Conservation (phyloP, 2,888 invertebrate species). For the Biston stratarius region DNA sequence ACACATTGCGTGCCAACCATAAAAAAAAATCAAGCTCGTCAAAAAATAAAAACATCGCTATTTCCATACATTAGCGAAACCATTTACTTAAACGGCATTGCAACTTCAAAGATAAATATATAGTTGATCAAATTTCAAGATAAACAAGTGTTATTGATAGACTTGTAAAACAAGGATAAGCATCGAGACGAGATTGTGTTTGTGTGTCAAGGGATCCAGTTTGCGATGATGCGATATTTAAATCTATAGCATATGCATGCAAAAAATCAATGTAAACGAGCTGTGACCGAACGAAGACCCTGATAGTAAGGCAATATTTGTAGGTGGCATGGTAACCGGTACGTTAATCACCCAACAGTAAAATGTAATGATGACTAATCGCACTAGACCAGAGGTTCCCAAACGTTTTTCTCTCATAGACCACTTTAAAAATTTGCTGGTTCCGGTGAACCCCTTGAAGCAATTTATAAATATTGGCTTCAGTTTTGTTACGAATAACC, state of each 20-base stretch:
- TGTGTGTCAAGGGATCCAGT: constrained; percentile 53
- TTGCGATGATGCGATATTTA: constrained; percentile 23
- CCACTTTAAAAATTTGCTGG: too few relatives aligned
- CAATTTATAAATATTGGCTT: too few relatives aligned
- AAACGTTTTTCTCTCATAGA: too few relatives aligned
- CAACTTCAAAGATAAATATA: constrained; percentile 18
- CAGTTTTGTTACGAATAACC: too few relatives aligned
- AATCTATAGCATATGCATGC: constrained; percentile 21
- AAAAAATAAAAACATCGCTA: neutral
- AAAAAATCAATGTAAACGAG: constrained; percentile 7
- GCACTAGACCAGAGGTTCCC: too few relatives aligned
- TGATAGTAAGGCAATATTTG: neutral
- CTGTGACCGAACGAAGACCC: neutral
- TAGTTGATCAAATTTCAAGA: constrained; percentile 28
- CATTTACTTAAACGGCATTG: neutral
- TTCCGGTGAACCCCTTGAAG: too few relatives aligned
- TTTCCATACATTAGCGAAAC: neutral
- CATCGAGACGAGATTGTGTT: constrained; percentile 36
- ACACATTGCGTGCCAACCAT: too few relatives aligned
- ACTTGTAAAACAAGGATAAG: constrained; percentile 40
- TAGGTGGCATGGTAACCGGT: neutral
- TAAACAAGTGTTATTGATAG: constrained; percentile 34
- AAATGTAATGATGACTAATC: too few relatives aligned
- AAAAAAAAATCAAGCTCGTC: neutral
- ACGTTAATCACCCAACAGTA: too few relatives aligned